Base-by-base conservation (phyloP, 2,888 invertebrate genomes). In the Zelleria hepariella region DNA sequence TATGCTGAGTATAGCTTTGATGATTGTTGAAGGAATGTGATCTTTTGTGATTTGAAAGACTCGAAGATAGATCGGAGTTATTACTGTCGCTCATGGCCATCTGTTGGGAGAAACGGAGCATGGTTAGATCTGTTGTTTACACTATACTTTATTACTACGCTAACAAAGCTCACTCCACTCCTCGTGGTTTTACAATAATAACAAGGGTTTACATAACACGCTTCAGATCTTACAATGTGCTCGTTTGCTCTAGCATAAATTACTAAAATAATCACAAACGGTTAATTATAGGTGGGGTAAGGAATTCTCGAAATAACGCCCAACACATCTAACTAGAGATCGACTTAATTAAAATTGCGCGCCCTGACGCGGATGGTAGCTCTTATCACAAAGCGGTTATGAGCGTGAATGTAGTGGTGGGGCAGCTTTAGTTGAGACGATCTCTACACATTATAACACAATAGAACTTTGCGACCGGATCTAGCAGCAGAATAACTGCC, bases 1-100 rank as follows among this genome's bases (percentile, higher is more conserved):
- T 74, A 76, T 91, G 91, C 77, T 92, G 92, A 74, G 91, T 91
- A 86, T 91, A 92, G 78, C 92, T 92, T 86, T 92, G 91, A 81
- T 92, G 92, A 80, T 92, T 92, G 83, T 92, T 92, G 89, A 92
- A 91, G 77, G 92, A 92, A 70, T 90, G 92, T 89, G 90, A 92
- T 90, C 90, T 90, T 91, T 90, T 93, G 90, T 91, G 92, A 89
- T 88, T 92, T 78, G 90, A 91, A 66, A 87, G 80, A 68, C 84
- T 83, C 69, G 89, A 84, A 74, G 85, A 80, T 66, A 87, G 69
- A 73, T 89, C 87, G 64, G 79, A 79, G 74, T 80, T 82, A 86
- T 88, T 84, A 82, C 89, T 83, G 85, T 90, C 84, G 87, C 85
- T 81, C 75, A 92, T 91, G 74, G 93, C 91, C 92, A 93, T 93